Percentiles rank a stretch among this genome's conserved stretches.
Evolutionary conservation across 2,888 invertebrate species (phyloP).

Genomic region (Chorisops tibialis): DNA sequence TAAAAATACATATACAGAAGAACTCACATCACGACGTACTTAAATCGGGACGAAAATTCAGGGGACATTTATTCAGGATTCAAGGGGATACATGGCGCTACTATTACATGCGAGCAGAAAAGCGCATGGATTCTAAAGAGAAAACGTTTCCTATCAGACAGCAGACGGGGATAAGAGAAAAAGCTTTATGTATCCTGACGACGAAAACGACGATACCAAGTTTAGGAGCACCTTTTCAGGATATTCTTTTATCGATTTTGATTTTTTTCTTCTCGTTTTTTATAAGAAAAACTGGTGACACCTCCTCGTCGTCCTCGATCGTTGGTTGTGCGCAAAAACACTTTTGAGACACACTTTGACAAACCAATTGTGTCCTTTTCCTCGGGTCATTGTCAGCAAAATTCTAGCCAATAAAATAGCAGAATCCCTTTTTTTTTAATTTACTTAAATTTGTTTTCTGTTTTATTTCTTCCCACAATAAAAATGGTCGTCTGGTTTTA

Average conservation of each 20-base stretch:
- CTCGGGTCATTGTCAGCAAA: slow-evolving; percentile 37
- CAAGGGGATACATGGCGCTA: background rate
- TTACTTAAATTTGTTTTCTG: background rate
- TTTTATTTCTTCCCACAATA: background rate
- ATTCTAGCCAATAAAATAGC: slow-evolving; percentile 38
- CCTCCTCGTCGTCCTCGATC: slow-evolving; percentile 31
- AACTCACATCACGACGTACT: background rate
- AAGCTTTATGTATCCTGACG: slow-evolving; percentile 15
- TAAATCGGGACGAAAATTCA: background rate
- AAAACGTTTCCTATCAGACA: background rate
- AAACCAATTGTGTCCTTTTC: slow-evolving; percentile 39
- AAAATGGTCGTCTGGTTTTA: slow-evolving; percentile 10
- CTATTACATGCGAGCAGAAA: background rate
- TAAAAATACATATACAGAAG: background rate
- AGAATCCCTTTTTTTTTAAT: slow-evolving; percentile 22
- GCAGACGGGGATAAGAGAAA: slow-evolving; percentile 18
- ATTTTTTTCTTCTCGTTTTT: slow-evolving; percentile 4
- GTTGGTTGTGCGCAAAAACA: slow-evolving; percentile 38
- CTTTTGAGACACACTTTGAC: slow-evolving; percentile 38
- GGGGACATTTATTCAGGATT: background rate
- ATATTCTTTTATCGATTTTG: slow-evolving; percentile 10
- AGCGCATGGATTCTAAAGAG: slow-evolving; percentile 17
- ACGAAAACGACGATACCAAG: slow-evolving; percentile 22
- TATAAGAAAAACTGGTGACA: slow-evolving; percentile 35
- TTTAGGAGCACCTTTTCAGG: slow-evolving; percentile 4